These are phyloP conservation scores for Sorex maritimensis DNA, from an alignment of 2,797 vertebrate genomes.

Conservation along the genomic window DNA sequence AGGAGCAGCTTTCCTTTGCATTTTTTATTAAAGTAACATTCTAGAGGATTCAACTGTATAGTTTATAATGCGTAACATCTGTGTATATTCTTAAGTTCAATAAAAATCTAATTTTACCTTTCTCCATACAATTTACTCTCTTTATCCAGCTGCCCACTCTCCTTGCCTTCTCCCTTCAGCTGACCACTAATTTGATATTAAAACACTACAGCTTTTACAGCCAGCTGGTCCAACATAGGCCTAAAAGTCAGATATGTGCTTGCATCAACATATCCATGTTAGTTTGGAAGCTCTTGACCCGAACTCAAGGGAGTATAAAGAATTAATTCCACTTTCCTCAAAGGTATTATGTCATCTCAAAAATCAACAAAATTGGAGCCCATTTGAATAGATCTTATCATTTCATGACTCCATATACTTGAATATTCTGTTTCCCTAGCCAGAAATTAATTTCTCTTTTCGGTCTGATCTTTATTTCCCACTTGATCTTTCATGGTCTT, in stretches of 20 bases:
- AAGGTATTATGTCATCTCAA: not conserved
- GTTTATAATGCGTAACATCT: not conserved
- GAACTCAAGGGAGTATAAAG: not conserved
- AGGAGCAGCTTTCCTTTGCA: not conserved
- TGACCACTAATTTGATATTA: not conserved
- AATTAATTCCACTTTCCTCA: not conserved
- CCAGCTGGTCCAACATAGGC: not conserved
- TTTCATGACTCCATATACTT: not conserved
- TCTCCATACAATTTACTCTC: not conserved
- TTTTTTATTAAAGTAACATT: not conserved
- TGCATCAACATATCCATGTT: not conserved
- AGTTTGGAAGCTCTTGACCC: not conserved
- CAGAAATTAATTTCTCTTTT: not conserved
- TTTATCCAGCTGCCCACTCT: not conserved
- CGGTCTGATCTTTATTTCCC: not conserved
- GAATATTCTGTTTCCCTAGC: not conserved
- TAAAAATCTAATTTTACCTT: not conserved
- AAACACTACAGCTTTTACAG: not conserved
- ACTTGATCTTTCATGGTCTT: not conserved
- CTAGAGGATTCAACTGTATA: not conserved
- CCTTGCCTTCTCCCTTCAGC: not conserved
- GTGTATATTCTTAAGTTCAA: not conserved
- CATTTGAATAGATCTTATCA: conserved; percentile 1
- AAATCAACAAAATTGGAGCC: not conserved
- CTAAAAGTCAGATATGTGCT: conserved; percentile 12